Evolutionary conservation across 2,888 invertebrate species (phyloP).

Genomic region (Drosophila greeni): DNA sequence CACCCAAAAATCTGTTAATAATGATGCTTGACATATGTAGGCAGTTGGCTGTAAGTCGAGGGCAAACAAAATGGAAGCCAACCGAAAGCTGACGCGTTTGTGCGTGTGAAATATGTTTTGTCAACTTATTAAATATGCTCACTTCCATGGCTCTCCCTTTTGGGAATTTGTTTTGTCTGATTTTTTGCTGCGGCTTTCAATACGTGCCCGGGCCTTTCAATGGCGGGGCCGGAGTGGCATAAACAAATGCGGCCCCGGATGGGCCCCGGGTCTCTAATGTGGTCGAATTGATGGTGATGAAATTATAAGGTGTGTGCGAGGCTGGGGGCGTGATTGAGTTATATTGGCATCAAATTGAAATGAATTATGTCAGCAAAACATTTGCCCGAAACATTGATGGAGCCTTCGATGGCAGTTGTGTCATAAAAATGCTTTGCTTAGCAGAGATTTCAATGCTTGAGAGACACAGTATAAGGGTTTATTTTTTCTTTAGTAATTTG

Average conservation of each 20-base stretch:
- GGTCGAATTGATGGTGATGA: constrained; percentile 48
- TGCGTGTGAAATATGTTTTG: constrained; percentile 74
- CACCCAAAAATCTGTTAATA: constrained; percentile 69
- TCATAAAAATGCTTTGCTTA: constrained; percentile 4
- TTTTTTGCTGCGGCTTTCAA: constrained; percentile 24
- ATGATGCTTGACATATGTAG: constrained; percentile 69
- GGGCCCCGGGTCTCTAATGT: constrained; percentile 31
- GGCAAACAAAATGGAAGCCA: constrained; percentile 48
- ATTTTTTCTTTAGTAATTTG: background rate
- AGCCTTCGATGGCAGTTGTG: constrained; percentile 6
- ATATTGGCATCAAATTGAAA: constrained; percentile 28
- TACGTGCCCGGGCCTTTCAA: constrained; percentile 60
- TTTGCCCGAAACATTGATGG: constrained; percentile 29
- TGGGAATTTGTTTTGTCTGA: constrained; percentile 28
- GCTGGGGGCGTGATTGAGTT: constrained; percentile 41
- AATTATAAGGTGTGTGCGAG: constrained; percentile 50
- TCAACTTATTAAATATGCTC: constrained; percentile 74
- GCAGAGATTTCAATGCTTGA: background rate
- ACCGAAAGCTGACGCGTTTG: constrained; percentile 59
- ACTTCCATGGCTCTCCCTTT: constrained; percentile 32
- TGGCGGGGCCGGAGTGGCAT: constrained; percentile 37
- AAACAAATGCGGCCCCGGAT: constrained; percentile 31
- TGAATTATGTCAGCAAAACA: constrained; percentile 39
- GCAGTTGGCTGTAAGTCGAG: constrained; percentile 33
- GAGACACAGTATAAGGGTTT: background rate